Evolutionary conservation across 2,888 invertebrate species (phyloP).

Genomic region (Mayetiola destructor): DNA sequence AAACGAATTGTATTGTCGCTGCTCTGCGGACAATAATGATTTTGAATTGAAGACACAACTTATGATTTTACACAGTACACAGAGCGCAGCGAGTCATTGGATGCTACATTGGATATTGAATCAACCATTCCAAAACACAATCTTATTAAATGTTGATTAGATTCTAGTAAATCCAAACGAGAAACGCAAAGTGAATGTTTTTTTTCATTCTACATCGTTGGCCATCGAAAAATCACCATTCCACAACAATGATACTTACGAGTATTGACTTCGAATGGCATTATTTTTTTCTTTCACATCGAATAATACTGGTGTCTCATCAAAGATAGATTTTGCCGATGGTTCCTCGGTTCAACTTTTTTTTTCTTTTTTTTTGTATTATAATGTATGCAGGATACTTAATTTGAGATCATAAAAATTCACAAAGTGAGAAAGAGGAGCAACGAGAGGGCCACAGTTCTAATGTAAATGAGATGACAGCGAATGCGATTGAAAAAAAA

Average conservation of each 20-base stretch:
- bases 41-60: no score
- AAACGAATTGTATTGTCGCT: no score
- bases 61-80: conserved; percentile 10
- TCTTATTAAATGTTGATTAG: conserved; percentile 13
- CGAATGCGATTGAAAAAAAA: neutral
- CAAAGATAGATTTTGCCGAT: conserved; percentile 9
- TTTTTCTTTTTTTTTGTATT: neutral
- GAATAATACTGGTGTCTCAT: neutral
- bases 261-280: neutral
- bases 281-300: neutral
- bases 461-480: conserved; percentile 11
- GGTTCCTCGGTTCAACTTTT: conserved; percentile 12
- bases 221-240: neutral
- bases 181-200: conserved; percentile 2
- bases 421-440: no score
- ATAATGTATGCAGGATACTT: conserved; percentile 5
- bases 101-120: neutral
- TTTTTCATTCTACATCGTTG: neutral
- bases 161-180: neutral
- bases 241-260: neutral
- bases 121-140: conserved; percentile 5
- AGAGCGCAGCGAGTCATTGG: neutral
- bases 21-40: no score
- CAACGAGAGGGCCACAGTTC: neutral
- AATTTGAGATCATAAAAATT: conserved; percentile 14